Evolutionary conservation across 1,140 invertebrate species (phyloP), one percentile per base, ranked within the genome.

Genomic region (Aphis gossypii): DNA sequence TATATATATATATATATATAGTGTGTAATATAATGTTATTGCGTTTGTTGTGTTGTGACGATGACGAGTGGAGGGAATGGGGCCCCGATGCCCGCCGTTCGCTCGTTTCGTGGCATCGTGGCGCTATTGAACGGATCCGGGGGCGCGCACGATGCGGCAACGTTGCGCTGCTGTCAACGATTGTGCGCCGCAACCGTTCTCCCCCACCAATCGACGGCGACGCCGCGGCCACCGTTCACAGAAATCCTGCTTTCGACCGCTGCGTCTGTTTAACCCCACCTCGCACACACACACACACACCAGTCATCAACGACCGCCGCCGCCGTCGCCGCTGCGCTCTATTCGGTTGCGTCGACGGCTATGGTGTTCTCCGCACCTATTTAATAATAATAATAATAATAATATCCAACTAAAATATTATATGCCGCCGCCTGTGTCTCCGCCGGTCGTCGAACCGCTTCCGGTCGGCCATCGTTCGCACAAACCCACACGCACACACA

Each of bases 81-180:
- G 60, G 89, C 68, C 25, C 60, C 76, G 35, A 48, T 91, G 51
- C 51, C 54, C 44, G 90, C 35, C 68, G 68, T 35, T 23, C 76
- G 44, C n/a, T 41, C 68, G 90, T 83, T 44, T 51, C 11, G 48
- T 86, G 82, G 92, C 92, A 86, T 92, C 76, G 46, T 93, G 90
- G 76, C 82, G 82, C 92, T 93, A 93, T 93, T 93, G 92, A 93
- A 93, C 92, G 76, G 92, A 84, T 93, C 92, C 35, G 92, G 92
- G 90, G 38, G 92, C 82, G 92, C 82, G 92, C 92, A 93, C 92
- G 23, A 56, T 9, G 35, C 41, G 92, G 92, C 92, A 93, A 93
- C 94, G 94, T 94, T 89, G 94, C 94, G 88, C 88, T 83, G 89
- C 94, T 60, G 92, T 93, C 92, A 93, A 93, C 92, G 92, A 84